phyloP scores from a whole-genome alignment of 2,888 invertebrate species.

The Andrena camellia region DNA sequence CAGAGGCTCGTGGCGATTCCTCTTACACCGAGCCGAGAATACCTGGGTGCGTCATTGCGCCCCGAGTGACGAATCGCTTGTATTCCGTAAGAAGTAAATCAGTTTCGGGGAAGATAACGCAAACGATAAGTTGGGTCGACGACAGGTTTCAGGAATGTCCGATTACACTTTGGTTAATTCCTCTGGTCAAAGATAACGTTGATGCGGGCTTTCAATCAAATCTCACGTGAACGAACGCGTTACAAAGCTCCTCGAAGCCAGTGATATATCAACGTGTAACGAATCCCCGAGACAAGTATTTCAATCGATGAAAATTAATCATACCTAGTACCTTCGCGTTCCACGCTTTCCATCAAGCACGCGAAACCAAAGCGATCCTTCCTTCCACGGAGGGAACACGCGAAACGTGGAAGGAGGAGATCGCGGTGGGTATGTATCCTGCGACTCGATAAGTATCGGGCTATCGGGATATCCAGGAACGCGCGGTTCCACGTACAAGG shows the following conservation, averaged over 20 bases:
- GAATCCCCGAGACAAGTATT: not conserved
- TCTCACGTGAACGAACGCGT: not conserved
- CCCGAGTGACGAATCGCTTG: slow-evolving; percentile 21
- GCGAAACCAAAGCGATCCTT: no score
- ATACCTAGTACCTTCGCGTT: no score
- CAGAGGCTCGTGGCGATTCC: not conserved
- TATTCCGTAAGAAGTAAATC: slow-evolving; percentile 16
- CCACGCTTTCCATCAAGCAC: no score
- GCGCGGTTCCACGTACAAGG: slow-evolving; percentile 47
- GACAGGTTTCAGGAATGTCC: not conserved
- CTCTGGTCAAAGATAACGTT: not conserved
- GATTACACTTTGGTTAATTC: not conserved
- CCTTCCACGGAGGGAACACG: slow-evolving; percentile 24
- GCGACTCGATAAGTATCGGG: slow-evolving; percentile 50
- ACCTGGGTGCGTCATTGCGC: slow-evolving; percentile 21
- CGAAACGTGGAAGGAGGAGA: slow-evolving; percentile 63
- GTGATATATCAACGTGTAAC: not conserved
- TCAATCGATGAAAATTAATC: slow-evolving; percentile 10
- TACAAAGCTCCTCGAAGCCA: not conserved
- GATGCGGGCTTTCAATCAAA: not conserved
- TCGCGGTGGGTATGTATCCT: slow-evolving; percentile 57
- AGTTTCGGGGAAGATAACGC: slow-evolving; percentile 22
- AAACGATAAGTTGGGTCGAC: slow-evolving; percentile 14
- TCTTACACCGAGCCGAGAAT: not conserved
- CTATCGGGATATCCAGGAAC: slow-evolving; percentile 55